Percentiles rank a stretch among this genome's conserved stretches.
Evolutionary conservation across 2,797 vertebrate genomes (phyloP).

Genomic region (Eurystomus glaucurus): DNA sequence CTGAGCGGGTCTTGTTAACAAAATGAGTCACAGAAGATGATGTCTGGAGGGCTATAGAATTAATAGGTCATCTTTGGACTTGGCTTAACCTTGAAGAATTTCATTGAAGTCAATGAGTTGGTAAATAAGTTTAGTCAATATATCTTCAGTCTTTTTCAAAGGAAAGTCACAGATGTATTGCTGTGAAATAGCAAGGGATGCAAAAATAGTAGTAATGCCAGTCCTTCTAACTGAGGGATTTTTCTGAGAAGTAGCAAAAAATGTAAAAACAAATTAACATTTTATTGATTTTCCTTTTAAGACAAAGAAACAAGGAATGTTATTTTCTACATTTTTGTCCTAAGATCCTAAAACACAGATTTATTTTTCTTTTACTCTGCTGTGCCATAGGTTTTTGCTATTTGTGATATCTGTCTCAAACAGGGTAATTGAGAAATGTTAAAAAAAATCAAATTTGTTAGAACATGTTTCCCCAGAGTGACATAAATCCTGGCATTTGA

Average conservation of each 20-base stretch:
- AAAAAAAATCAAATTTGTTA: neutral
- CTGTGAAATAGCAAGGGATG: neutral
- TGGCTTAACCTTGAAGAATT: constrained; percentile 19
- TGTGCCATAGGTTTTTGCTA: neutral
- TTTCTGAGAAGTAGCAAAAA: neutral
- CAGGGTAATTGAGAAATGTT: neutral
- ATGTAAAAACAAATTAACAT: neutral
- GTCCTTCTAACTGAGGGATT: neutral
- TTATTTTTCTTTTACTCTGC: neutral
- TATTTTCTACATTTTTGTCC: neutral
- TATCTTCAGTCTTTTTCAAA: neutral
- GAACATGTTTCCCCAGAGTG: constrained; percentile 30
- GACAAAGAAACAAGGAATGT: neutral
- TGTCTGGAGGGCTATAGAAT: neutral
- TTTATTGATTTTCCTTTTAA: neutral
- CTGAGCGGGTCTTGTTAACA: neutral
- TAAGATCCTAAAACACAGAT: neutral
- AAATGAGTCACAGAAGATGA: neutral
- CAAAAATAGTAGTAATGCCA: neutral
- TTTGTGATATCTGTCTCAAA: constrained; percentile 1
- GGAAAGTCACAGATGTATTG: neutral
- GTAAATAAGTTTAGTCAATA: neutral
- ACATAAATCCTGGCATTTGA: constrained; percentile 26
- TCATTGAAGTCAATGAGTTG: neutral
- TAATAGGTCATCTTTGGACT: neutral